Evolutionary conservation across 1,140 invertebrate species (phyloP).

Genomic region (Patella vulgata): DNA sequence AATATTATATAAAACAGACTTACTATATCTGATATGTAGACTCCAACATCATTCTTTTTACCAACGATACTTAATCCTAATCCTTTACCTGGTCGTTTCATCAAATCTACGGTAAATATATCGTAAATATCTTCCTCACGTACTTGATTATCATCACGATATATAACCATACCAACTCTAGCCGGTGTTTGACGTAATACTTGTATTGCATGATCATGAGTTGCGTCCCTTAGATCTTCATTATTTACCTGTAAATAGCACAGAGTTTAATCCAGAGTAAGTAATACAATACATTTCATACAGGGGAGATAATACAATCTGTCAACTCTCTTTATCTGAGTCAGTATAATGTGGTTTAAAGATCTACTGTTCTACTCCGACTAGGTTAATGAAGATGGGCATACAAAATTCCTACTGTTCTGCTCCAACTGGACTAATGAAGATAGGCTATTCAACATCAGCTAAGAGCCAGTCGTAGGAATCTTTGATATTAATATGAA

Average conservation of each 20-base stretch:
- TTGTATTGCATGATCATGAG: slow-evolving; percentile 81
- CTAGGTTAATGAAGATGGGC: too few relatives aligned
- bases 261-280: not conserved
- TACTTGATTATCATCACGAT: slow-evolving; percentile 74
- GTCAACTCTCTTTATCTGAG: not conserved
- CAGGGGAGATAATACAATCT: not conserved
- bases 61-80: slow-evolving; percentile 91
- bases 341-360: too few relatives aligned
- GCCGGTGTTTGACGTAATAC: slow-evolving; percentile 70
- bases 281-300: not conserved
- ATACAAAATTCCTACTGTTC: too few relatives aligned
- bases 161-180: slow-evolving; percentile 88
- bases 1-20: too few relatives aligned
- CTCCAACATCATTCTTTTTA: slow-evolving; percentile 86
- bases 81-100: slow-evolving; percentile 92
- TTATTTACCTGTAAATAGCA: slow-evolving; percentile 85
- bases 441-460: too few relatives aligned
- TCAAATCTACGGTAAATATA: slow-evolving; percentile 87
- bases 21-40: slow-evolving; percentile 95
- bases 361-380: too few relatives aligned
- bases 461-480: too few relatives aligned
- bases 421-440: too few relatives aligned
- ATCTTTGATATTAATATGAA: too few relatives aligned
- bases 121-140: slow-evolving; percentile 78
- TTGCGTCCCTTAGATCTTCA: slow-evolving; percentile 88